These are phyloP conservation scores for Tragelaphus strepsiceros DNA, from an alignment of 2,113 vertebrate genomes.

Conservation along the genomic window DNA sequence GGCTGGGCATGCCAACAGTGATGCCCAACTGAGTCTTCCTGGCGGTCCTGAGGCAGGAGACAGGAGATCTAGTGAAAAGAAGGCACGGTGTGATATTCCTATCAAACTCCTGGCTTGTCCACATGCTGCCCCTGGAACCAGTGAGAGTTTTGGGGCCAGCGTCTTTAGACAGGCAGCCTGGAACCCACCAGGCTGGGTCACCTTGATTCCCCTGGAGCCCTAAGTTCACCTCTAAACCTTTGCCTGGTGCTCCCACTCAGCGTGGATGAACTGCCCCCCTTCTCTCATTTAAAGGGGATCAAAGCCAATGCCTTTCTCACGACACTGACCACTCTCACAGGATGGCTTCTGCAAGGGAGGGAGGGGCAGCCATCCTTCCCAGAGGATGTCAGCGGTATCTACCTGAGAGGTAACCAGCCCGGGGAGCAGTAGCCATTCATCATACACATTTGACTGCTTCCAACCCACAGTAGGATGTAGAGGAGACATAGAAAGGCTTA, in stretches of 20 bases:
- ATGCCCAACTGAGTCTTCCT: neutral
- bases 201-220: neutral
- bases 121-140: neutral
- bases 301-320: neutral
- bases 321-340: neutral
- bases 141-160: neutral
- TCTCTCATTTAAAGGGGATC: neutral
- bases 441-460: slow-evolving; percentile 1
- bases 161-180: neutral
- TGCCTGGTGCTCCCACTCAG: neutral
- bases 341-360: no score
- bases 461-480: slow-evolving; percentile 35
- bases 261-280: neutral
- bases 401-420: neutral
- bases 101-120: neutral
- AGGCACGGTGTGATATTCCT: rapidly evolving
- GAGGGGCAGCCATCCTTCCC: neutral
- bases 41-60: neutral
- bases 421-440: neutral
- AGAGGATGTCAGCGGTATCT: neutral
- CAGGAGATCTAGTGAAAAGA: neutral
- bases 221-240: neutral
- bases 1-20: neutral
- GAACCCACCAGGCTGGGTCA: neutral
- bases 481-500: slow-evolving; percentile 55